Conservation (phyloP, 2,797 vertebrate species). For the Mallotus villosus region DNA sequence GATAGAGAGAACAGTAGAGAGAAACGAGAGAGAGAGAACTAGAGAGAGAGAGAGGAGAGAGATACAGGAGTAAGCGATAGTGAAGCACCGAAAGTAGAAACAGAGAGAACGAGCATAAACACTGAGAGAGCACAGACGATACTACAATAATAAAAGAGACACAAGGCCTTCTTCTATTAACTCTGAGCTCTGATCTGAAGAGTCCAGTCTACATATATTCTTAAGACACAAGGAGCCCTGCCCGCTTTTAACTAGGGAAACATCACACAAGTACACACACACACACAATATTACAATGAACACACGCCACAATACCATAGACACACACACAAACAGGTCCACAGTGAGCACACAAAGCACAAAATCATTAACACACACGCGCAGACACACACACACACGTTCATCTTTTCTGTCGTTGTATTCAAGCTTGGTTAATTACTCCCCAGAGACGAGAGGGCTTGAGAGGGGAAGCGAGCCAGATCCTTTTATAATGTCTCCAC, state of each 20-base stretch:
- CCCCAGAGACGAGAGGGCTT: neutral
- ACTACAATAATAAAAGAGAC: no score
- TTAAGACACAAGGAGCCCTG: slow-evolving; percentile 67
- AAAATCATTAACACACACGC: no score
- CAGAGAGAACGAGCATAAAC: no score
- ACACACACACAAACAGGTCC: slow-evolving; percentile 9
- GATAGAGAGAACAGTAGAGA: no score
- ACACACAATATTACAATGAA: slow-evolving; percentile 13
- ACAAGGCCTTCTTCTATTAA: slow-evolving; percentile 25
- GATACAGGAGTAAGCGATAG: no score
- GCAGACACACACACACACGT: neutral
- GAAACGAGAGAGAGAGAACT: no score
- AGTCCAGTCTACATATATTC: slow-evolving; percentile 38
- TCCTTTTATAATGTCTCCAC: neutral
- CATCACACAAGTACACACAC: slow-evolving; percentile 11
- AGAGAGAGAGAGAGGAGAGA: no score
- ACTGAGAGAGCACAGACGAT: no score
- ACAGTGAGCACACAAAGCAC: no score
- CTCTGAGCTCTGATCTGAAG: slow-evolving; percentile 46
- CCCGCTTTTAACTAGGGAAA: slow-evolving; percentile 55
- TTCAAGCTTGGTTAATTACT: slow-evolving; percentile 1
- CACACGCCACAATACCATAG: slow-evolving; percentile 37
- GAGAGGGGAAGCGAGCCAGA: neutral
- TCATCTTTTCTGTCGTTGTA: neutral
- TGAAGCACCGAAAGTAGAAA: no score